Base-by-base conservation (phyloP, 1,140 invertebrate genomes). In the Drosophila tsacasi region DNA sequence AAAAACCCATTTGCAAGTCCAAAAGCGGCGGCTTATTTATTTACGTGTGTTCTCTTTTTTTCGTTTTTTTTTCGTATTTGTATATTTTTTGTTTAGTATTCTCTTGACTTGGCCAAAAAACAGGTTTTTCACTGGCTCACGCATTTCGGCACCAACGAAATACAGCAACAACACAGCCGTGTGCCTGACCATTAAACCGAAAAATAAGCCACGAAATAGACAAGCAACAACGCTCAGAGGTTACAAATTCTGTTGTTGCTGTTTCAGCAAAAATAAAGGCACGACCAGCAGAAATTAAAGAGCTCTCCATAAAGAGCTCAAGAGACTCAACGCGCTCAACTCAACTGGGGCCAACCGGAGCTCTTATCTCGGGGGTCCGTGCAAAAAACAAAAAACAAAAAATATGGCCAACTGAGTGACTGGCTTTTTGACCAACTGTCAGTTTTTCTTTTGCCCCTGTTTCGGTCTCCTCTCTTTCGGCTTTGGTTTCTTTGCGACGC, bases 211-310 rank as follows among this genome's bases (percentile, higher is more conserved):
- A 62, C 63, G 37, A 65, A 77, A 81, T 76, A 81, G 63, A 66
- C 63, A 75, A 72, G 21, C 21, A 39, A 21, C 52, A 35, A 35
- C 76, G 50, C 44, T 82, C 81, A 79, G 76, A 83, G 83, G 83
- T 85, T 85, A 87, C 68, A 74, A 87, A 79, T 76, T 84, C 64
- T 83, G 73, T 66, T 60, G 67, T 74, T 80, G 69, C 79, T 64
- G 74, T 54, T 57, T 62, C 66, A 65, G 72, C 66, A 63, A 67
- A 65, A 72, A 40, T 39, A 57, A 65, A 66, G 59, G 57, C 63
- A 61, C 32, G 27, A 44, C 17, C 40, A 49, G 47, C 64, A 39
- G 25, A 59, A 59, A 35, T 35, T 59, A 59, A 72, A 73, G 69
- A 73, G 66, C 69, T 73, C 66, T 73, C 69, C 67, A 71, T 55